Conservation (phyloP, 2,888 invertebrate species). For the Ectemnius cavifrons region DNA sequence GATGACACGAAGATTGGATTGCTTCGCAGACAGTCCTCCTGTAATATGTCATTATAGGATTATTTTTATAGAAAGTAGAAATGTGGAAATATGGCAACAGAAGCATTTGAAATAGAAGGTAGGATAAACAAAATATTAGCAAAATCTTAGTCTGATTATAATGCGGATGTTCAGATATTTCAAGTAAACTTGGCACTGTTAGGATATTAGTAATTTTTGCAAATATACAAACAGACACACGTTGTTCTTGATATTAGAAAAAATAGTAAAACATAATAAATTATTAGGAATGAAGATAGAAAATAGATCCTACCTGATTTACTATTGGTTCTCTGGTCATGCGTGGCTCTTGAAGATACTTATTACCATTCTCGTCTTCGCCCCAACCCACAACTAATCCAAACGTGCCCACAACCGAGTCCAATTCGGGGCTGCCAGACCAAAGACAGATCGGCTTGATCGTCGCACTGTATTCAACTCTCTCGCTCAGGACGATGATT, state of each 20-base stretch:
- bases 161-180: too few species aligned
- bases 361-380: constrained; percentile 78
- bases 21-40: constrained; percentile 80
- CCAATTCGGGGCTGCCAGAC: constrained; percentile 76
- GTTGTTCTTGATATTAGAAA: background rate
- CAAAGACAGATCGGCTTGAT: constrained; percentile 79
- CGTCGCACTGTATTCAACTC: too few species aligned
- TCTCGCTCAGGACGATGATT: too few species aligned
- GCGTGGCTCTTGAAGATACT: constrained; percentile 79
- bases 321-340: constrained; percentile 80
- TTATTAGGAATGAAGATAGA: too few species aligned
- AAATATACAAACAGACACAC: too few species aligned
- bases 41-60: constrained; percentile 45
- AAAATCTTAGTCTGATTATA: too few species aligned
- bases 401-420: constrained; percentile 74
- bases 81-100: background rate
- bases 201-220: too few species aligned
- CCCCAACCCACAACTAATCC: constrained; percentile 83
- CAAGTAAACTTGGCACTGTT: too few species aligned
- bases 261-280: background rate
- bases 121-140: too few species aligned
- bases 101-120: background rate
- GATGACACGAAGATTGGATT: constrained; percentile 78
- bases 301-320: constrained; percentile 69
- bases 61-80: background rate